These are phyloP conservation scores for Chinchilla lanigera DNA, from an alignment of 2,113 vertebrate species.

Conservation along the genomic window DNA sequence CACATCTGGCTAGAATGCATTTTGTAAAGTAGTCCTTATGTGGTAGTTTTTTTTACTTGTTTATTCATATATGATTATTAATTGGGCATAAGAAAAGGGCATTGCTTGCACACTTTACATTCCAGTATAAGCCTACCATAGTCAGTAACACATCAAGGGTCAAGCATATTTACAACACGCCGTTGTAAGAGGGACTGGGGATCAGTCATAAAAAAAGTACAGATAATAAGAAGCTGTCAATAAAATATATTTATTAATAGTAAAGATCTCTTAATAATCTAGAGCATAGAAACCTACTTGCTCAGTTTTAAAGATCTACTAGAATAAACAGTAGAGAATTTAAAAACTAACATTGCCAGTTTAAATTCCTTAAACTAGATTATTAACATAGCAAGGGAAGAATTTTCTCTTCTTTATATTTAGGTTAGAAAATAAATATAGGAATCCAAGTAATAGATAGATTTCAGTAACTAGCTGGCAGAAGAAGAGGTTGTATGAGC, in stretches of 20 bases:
- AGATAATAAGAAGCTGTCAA: background rate
- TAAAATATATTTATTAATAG: slow-evolving; percentile 1
- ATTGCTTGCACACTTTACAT: background rate
- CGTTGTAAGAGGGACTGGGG: background rate
- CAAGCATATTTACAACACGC: background rate
- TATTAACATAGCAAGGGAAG: background rate
- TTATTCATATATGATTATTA: background rate
- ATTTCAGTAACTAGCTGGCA: slow-evolving; percentile 11
- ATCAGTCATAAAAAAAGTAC: background rate
- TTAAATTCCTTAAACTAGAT: background rate
- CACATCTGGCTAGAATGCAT: background rate
- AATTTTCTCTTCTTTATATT: slow-evolving; percentile 1
- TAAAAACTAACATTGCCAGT: background rate
- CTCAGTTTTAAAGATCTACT: background rate
- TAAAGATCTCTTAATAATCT: background rate
- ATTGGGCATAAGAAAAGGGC: background rate
- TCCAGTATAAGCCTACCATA: background rate
- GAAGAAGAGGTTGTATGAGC: background rate
- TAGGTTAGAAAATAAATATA: slow-evolving; percentile 21
- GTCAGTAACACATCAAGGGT: background rate
- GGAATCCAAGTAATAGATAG: background rate
- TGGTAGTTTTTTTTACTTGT: background rate
- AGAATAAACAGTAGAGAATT: background rate
- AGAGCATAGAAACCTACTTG: background rate
- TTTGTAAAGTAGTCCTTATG: background rate